These are phyloP conservation scores for Drosophila simulans DNA, from an alignment of 1,140 invertebrate genomes.

Conservation along the genomic window DNA sequence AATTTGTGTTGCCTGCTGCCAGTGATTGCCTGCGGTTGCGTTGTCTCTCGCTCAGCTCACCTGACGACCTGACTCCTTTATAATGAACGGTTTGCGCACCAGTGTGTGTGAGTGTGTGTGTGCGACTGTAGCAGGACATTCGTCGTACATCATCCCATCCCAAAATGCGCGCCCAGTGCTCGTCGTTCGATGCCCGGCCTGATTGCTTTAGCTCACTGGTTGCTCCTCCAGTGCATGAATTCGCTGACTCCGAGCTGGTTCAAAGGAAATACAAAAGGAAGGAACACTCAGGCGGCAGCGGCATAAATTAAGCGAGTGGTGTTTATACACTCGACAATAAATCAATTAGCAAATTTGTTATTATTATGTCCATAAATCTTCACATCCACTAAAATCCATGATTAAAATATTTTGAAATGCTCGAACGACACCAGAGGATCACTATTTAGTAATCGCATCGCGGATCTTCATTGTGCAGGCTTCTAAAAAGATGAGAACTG, in stretches of 20 bases:
- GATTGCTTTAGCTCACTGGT: constrained; percentile 78
- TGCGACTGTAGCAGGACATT: constrained; percentile 70
- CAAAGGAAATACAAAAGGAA: constrained; percentile 46
- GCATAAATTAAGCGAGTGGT: constrained; percentile 80
- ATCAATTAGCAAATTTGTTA: constrained; percentile 84
- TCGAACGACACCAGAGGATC: constrained; percentile 25
- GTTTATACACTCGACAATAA: constrained; percentile 82
- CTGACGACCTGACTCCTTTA: constrained; percentile 79
- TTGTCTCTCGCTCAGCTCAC: constrained; percentile 45
- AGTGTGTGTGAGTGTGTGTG: constrained; percentile 8
- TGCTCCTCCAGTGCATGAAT: constrained; percentile 66
- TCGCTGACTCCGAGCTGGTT: constrained; percentile 62
- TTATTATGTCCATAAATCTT: constrained; percentile 84
- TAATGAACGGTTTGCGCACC: constrained; percentile 74
- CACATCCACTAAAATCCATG: constrained; percentile 25
- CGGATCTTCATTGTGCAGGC: constrained; percentile 11
- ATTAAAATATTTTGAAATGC: constrained; percentile 60
- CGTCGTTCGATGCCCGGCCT: constrained; percentile 42
- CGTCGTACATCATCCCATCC: constrained; percentile 77
- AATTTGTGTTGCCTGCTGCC: constrained; percentile 77
- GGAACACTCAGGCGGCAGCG: constrained; percentile 27
- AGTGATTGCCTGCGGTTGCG: constrained; percentile 55
- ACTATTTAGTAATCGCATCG: constrained; percentile 3
- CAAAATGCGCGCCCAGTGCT: constrained; percentile 56
- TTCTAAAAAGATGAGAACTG: background rate